phyloP scores from a whole-genome alignment of 2,797 vertebrate species.

The Sebastes miniatus region DNA sequence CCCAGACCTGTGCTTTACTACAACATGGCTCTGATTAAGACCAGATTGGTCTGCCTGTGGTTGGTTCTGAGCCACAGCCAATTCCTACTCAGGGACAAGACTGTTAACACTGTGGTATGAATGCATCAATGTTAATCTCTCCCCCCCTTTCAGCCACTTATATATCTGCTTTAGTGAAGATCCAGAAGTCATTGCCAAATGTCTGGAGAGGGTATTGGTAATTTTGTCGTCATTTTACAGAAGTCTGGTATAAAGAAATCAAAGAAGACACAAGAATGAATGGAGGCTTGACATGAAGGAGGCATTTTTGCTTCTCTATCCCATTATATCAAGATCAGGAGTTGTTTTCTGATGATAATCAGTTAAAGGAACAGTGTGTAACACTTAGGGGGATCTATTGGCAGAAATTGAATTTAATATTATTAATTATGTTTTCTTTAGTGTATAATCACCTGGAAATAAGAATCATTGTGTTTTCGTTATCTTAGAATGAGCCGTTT shows the following conservation, averaged over 20 bases:
- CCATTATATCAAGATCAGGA: too few relatives aligned
- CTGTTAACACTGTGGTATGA: conserved; percentile 53
- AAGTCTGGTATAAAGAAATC: neutral
- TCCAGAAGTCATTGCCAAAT: neutral
- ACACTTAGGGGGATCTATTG: too few relatives aligned
- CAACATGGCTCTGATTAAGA: conserved; percentile 82
- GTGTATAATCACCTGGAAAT: too few relatives aligned
- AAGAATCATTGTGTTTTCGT: too few relatives aligned
- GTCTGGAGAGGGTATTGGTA: neutral
- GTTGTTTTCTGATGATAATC: too few relatives aligned
- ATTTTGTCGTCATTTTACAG: conserved; percentile 3
- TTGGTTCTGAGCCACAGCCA: conserved; percentile 72
- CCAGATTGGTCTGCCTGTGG: conserved; percentile 77
- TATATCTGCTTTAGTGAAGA: conserved; percentile 2
- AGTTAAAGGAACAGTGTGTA: too few relatives aligned
- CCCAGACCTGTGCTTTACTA: conserved; percentile 76
- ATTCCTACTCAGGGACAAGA: conserved; percentile 67
- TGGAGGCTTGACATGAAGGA: neutral
- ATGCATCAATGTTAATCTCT: conserved; percentile 40
- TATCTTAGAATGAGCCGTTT: too few relatives aligned
- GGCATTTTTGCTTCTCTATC: neutral
- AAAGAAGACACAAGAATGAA: neutral
- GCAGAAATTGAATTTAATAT: too few relatives aligned
- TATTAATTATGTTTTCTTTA: too few relatives aligned
- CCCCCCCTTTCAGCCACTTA: conserved; percentile 10